Evolutionary conservation across 2,797 vertebrate genomes (phyloP).

Genomic region (Thaleichthys pacificus): DNA sequence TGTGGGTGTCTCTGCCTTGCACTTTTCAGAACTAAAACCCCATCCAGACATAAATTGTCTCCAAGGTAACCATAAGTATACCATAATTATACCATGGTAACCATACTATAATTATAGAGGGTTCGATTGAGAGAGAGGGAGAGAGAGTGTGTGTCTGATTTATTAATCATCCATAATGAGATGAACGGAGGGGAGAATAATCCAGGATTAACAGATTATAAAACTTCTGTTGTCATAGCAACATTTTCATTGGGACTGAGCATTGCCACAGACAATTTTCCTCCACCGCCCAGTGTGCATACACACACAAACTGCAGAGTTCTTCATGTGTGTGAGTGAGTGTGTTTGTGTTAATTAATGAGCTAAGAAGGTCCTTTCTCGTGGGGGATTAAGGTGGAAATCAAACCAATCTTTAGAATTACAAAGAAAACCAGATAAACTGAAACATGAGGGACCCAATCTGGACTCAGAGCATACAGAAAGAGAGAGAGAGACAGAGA

Average conservation of each 20-base stretch:
- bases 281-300: constrained; percentile 2
- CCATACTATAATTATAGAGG: constrained; percentile 55
- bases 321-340: constrained; percentile 19
- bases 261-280: constrained; percentile 42
- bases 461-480: constrained; percentile 31
- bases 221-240: constrained; percentile 66
- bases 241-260: constrained; percentile 66
- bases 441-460: constrained; percentile 55
- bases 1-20: neutral
- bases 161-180: constrained; percentile 68
- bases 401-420: constrained; percentile 66
- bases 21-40: constrained; percentile 36
- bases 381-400: constrained; percentile 65
- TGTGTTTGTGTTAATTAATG: constrained; percentile 66
- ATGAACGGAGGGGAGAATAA: constrained; percentile 67
- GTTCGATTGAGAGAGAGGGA: constrained; percentile 12
- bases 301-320: constrained; percentile 2
- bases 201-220: constrained; percentile 73
- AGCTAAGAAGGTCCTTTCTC: constrained; percentile 60
- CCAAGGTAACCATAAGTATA: constrained; percentile 22
- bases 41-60: constrained; percentile 43
- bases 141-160: constrained; percentile 29
- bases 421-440: constrained; percentile 63
- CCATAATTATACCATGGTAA: constrained; percentile 39
- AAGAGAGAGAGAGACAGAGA: neutral